These are phyloP conservation scores for Agriopis marginaria DNA, from an alignment of 2,888 invertebrate species.

Conservation along the genomic window DNA sequence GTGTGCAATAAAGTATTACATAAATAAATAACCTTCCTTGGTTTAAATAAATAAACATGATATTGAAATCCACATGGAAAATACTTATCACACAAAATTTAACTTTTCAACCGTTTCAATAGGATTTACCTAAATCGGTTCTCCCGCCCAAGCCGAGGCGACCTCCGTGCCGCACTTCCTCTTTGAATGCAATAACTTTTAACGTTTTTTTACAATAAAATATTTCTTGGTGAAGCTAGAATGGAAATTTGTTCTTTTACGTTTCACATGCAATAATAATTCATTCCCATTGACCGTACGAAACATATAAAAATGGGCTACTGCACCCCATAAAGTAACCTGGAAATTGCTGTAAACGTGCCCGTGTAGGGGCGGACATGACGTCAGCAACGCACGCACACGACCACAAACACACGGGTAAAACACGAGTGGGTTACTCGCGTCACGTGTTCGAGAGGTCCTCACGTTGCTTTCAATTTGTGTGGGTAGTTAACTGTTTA, in stretches of 20 bases:
- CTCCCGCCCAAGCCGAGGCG: constrained; percentile 4
- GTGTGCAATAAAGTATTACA: neutral
- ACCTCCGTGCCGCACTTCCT: neutral
- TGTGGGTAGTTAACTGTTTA: constrained; percentile 26
- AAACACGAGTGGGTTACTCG: constrained; percentile 12
- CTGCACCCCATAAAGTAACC: constrained; percentile 35
- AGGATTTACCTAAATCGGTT: constrained; percentile 18
- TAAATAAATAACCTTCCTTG: neutral
- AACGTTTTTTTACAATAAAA: constrained; percentile 17
- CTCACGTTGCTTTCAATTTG: constrained; percentile 38
- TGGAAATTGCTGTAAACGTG: constrained; percentile 33
- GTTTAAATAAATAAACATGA: neutral
- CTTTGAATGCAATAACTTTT: constrained; percentile 4
- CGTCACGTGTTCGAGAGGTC: constrained; percentile 55
- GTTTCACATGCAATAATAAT: constrained; percentile 16
- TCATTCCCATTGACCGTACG: constrained; percentile 14
- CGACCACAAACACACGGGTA: neutral
- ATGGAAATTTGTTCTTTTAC: constrained; percentile 9
- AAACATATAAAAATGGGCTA: constrained; percentile 27
- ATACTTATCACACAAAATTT: constrained; percentile 5
- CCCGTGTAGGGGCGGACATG: constrained; percentile 46
- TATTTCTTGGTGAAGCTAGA: neutral
- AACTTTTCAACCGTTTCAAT: constrained; percentile 9
- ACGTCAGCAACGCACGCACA: constrained; percentile 53
- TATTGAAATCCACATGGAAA: constrained; percentile 4